Evolutionary conservation across 53 echinoderm and acorn worm species (phyloP), one percentile per base, ranked within the genome.

Genomic region (Mesocentrotus franciscanus): DNA sequence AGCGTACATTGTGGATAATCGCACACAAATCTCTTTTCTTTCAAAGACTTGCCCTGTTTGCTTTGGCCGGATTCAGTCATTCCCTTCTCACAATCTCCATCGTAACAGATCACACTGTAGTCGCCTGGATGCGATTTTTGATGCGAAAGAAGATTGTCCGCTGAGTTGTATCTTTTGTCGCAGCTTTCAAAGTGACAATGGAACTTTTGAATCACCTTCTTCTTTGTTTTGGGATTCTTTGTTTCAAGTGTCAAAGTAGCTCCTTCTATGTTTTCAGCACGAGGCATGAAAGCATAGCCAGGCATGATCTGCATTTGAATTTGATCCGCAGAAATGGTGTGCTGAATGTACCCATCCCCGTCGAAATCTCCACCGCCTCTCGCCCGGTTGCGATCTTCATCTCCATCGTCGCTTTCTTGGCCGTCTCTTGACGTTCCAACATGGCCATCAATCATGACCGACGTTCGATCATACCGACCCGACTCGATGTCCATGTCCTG

Each of bases 261-360:
- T 57, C 99, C 99, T 94, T 96, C 93, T 60, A 98, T 97, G 91
- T 96, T 89, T 24, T 97, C 95, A 9, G 66, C 70, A 8, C 70
- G 93, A 17, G 96, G 96, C 95, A 96, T 96, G 60, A 97, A 96
- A 18, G 93, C 96, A 78, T 96, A 92, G 56, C 96, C 94, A 59
- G 97, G 93, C 91, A 91, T 89, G 72, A 97, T 95, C 90, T 96
- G 96, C 96, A 96, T 98, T 93, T 97, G 97, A 56, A 97, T 97
- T 94, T 97, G 97, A 96, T 99, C 96, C 8, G 98, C 94, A 33
- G 99, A 99, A 70, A 99, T 99, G 1, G 99, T 99, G 85, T 99
- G 97, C 60, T 98, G 99, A 33, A 99, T 99, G 95, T 96, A 98
- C 24, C 97, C 99, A 96, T 97, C 98, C 20, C 79, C 93, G 24